Evolutionary conservation across 2,797 vertebrate genomes (phyloP), one percentile per base, ranked within the genome.

Genomic region (Amazona finschi): DNA sequence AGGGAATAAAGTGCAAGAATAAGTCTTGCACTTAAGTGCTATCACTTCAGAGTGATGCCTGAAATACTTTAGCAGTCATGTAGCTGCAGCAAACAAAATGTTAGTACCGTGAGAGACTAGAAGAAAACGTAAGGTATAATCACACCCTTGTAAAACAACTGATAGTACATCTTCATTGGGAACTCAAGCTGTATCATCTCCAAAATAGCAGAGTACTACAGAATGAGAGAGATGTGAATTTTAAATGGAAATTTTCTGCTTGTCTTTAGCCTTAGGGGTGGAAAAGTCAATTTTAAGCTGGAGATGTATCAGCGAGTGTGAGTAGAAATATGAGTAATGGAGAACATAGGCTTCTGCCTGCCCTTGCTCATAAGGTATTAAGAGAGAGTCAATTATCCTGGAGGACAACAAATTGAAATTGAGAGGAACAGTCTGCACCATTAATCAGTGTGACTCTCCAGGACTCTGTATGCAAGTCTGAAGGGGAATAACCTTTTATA

Each of bases 401-500:
- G 30, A 78, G 76, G 38, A 79, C 73, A 91, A 44, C 72, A 85
- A 93, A 93, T 73, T 81, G 85, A 94, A 95, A 96, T 81, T 36
- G 64, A 88, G 87, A 84, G 73, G 70, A 80, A 24, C 27, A 87
- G 52, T 78, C 55, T 76, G 77, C 67, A 39, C 89, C 67, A 69
- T 93, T 93, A 86, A 71, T 38, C 71, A 67, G 9, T 71, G 80
- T 85, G 85, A 78, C 53, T 93, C 62, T 73, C 25, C n/a, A 52
- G 74, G 24, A 49, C 60, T 60, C 24, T 9, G 7, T 53, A 57
- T 52, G 41, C 27, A 62, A 62, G 47, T 60, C 70, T 44, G 70
- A 62, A 72, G 79, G 77, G 20, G 47, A 44, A 55, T 38, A 70
- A 19, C 22, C 13, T 75, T n/a, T 76, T 85, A 60, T 6, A 6